Percentiles rank a stretch among this genome's conserved stretches.
These are phyloP conservation scores for Corythoichthys intestinalis DNA, from an alignment of 2,113 vertebrate genomes.

Conservation along the genomic window DNA sequence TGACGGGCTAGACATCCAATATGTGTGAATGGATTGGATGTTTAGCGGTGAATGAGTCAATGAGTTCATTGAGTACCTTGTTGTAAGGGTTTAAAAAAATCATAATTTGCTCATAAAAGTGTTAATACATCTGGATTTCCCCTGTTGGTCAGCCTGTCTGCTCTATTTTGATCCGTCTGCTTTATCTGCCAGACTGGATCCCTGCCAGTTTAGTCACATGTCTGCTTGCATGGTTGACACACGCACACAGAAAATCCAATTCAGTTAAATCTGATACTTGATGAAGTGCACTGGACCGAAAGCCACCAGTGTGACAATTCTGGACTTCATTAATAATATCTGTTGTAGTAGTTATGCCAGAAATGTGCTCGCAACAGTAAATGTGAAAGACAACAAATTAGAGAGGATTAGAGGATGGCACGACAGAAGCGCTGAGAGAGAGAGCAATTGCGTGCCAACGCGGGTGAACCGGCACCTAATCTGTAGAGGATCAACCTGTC, in stretches of 20 bases:
- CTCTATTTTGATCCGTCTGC: slow-evolving; percentile 5
- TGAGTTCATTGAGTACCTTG: too few relatives aligned
- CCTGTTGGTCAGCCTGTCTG: not conserved
- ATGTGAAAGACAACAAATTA: not conserved
- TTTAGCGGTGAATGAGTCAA: too few relatives aligned
- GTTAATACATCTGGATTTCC: not conserved
- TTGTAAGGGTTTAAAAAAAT: too few relatives aligned
- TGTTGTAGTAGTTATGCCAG: not conserved
- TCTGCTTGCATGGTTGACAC: slow-evolving; percentile 3
- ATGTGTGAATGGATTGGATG: too few relatives aligned
- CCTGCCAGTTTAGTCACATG: not conserved
- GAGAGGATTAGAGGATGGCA: slow-evolving; percentile 9
- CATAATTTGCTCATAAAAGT: too few relatives aligned
- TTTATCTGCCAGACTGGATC: slow-evolving; percentile 33
- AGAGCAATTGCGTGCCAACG: slow-evolving; percentile 6
- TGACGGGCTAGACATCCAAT: too few relatives aligned
- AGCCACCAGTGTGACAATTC: slow-evolving; percentile 17
- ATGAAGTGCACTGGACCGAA: not conserved
- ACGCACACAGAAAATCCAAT: slow-evolving; percentile 6
- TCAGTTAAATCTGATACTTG: not conserved
- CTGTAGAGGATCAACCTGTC: slow-evolving; percentile 51
- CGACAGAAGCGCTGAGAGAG: not conserved
- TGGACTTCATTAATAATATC: not conserved
- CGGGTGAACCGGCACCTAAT: slow-evolving; percentile 40
- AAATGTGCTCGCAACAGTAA: not conserved